Percentiles rank a stretch among this genome's conserved stretches.
Conservation (phyloP, 2,113 vertebrate species). For the Corythornis madagascariensis region DNA sequence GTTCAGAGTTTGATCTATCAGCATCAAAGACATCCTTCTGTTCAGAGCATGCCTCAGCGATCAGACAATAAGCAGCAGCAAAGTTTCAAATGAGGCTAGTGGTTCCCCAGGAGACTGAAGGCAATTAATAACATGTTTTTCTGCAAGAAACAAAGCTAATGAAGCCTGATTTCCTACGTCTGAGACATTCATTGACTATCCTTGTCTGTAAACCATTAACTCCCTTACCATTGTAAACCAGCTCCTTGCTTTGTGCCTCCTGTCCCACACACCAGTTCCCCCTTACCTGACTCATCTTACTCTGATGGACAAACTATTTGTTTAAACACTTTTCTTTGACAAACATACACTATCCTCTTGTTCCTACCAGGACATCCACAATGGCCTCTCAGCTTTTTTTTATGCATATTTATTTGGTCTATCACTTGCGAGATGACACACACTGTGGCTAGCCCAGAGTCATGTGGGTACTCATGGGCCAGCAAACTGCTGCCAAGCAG, state of each 20-base stretch:
- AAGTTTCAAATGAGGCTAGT: not conserved
- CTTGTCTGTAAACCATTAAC: not conserved
- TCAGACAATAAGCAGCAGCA: not conserved
- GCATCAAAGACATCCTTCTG: slow-evolving; percentile 42
- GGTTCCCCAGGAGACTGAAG: slow-evolving; percentile 28
- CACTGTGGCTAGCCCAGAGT: not conserved
- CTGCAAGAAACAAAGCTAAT: slow-evolving; percentile 47
- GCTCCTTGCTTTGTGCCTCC: not conserved
- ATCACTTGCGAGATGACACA: not conserved
- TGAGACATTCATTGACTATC: not conserved
- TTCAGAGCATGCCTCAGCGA: slow-evolving; percentile 6
- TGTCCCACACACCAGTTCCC: accelerated
- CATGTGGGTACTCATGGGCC: accelerated
- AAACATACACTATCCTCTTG: not conserved
- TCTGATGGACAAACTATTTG: not conserved
- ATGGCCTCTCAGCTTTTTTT: not conserved
- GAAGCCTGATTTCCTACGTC: slow-evolving; percentile 48
- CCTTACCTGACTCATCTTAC: not conserved
- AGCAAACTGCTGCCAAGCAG: not conserved
- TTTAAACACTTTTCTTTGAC: not conserved
- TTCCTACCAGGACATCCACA: not conserved
- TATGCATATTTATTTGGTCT: not conserved
- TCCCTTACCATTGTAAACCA: not conserved
- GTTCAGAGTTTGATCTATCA: slow-evolving; percentile 10
- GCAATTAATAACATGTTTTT: slow-evolving; percentile 53